Conservation (phyloP, 2,888 invertebrate species). For the Anticlea derivata region DNA sequence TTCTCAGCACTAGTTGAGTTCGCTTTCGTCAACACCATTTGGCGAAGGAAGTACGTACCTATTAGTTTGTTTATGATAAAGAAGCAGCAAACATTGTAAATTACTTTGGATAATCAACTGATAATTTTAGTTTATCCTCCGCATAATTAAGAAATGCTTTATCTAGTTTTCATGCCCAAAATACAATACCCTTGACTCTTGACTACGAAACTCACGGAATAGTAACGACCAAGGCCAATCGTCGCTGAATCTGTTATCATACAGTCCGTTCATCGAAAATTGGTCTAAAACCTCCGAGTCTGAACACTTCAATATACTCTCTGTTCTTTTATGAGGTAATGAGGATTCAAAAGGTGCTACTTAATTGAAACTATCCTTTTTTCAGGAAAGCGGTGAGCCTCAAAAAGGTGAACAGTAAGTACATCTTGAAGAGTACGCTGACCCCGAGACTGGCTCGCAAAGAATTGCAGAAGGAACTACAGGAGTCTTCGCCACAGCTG, state of each 20-base stretch:
- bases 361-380: conserved; percentile 23
- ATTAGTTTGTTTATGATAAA: conserved; percentile 8
- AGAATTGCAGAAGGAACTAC: conserved; percentile 86
- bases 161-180: neutral
- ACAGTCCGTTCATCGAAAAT: neutral
- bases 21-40: conserved; percentile 95
- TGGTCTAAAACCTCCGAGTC: neutral
- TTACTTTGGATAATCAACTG: conserved; percentile 11
- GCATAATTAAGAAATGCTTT: neutral
- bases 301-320: neutral
- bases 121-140: conserved; percentile 6
- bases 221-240: conserved; percentile 4
- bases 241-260: neutral
- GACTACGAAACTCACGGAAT: neutral
- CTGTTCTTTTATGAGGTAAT: too few relatives aligned
- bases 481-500: conserved; percentile 81
- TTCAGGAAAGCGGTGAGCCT: conserved; percentile 87
- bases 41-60: conserved; percentile 88
- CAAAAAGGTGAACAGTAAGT: conserved; percentile 91
- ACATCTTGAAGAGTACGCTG: conserved; percentile 92
- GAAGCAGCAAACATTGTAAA: conserved; percentile 17
- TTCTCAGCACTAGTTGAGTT: conserved; percentile 94
- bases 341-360: too few relatives aligned
- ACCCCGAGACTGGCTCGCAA: conserved; percentile 90
- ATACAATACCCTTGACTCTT: too few relatives aligned